phyloP scores from a whole-genome alignment of 2,888 invertebrate genomes.

The Epsilonema sp. region DNA sequence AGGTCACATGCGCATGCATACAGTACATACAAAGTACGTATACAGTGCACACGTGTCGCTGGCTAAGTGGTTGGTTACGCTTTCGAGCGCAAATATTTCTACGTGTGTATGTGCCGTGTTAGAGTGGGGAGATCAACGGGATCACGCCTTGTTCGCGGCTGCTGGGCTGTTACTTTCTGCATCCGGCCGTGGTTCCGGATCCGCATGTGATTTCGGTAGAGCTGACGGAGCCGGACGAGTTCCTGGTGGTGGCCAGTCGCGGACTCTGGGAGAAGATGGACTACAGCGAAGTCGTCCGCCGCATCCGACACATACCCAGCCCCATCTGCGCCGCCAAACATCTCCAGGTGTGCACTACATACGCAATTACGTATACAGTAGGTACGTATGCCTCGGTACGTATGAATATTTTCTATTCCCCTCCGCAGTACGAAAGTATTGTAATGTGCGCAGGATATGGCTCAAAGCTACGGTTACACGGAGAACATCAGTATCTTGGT shows the following conservation, averaged over 20 bases:
- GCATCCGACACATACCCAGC: slow-evolving; percentile 47
- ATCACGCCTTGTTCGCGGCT: slow-evolving; percentile 28
- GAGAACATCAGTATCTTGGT: slow-evolving; percentile 70
- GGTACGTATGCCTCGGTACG: no score
- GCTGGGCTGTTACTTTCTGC: slow-evolving; percentile 31
- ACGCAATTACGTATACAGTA: no score
- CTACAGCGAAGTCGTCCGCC: slow-evolving; percentile 58
- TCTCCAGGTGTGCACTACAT: slow-evolving; percentile 20
- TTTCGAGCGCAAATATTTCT: no score
- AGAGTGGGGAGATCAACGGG: slow-evolving; percentile 32
- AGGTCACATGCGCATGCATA: no score
- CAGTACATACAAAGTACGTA: no score
- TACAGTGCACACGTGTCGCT: no score
- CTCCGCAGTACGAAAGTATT: no score
- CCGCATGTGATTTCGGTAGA: slow-evolving; percentile 23
- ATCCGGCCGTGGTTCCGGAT: slow-evolving; percentile 30
- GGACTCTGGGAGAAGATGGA: slow-evolving; percentile 62
- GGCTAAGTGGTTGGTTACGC: no score
- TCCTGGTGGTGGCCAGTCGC: slow-evolving; percentile 30
- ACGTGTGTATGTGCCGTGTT: no score
- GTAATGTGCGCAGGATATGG: slow-evolving; percentile 63
- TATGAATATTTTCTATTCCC: no score
- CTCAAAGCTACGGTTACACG: slow-evolving; percentile 69
- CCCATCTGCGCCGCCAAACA: slow-evolving; percentile 65
- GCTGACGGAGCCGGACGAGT: slow-evolving; percentile 20